Evolutionary conservation across 2,113 vertebrate species (phyloP), one percentile per base, ranked within the genome.

Genomic region (Macquaria australasica): DNA sequence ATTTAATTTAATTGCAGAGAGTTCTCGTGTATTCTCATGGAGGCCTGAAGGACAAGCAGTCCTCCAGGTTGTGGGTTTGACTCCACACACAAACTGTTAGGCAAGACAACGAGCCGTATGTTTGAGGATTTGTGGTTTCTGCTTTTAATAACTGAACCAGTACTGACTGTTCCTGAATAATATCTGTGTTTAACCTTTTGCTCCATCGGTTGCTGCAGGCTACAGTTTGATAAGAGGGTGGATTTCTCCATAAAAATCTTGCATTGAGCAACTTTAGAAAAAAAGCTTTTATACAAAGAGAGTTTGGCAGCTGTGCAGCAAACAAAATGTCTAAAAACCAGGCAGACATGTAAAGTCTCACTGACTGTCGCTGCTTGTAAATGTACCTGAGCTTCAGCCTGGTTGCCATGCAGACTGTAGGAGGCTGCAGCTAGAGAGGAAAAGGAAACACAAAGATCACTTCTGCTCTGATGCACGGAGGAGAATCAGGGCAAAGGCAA

Each of bases 391-490:
- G 77, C 63, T 14, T 0, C 56, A 1, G 55, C 50, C 11, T 10
- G 77, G 87, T 86, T 77, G 80, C 87, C 45, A 76, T 39, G 90
- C 73, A 56, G 66, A 75, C 55, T 23, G 23, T 16, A 68, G 76
- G 73, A 81, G 79, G 84, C 76, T 88, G 45, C 62, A 74, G 63
- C 56, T 50, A 51, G 37, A 20, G 55, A 74, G 53, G 23, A 66
- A 28, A n/a, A 43, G 0, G 76, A 83, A 62, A 67, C 78, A 45
- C 41, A 37, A 4, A 25, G 58, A 80, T 81, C n/a, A 37, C 41
- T 89, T 74, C 73, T 82, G 90, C 81, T 77, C 67, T 0, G 50
- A 51, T 59, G 72, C 51, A 4, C 6, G 5, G 23, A 50, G 25
- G 25, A 41, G 34, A 67, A 23, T 39, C 56, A 34, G 31, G 41